Evolutionary conservation across 1,140 invertebrate genomes (phyloP).

Genomic region (Aphelinus atriplicis): DNA sequence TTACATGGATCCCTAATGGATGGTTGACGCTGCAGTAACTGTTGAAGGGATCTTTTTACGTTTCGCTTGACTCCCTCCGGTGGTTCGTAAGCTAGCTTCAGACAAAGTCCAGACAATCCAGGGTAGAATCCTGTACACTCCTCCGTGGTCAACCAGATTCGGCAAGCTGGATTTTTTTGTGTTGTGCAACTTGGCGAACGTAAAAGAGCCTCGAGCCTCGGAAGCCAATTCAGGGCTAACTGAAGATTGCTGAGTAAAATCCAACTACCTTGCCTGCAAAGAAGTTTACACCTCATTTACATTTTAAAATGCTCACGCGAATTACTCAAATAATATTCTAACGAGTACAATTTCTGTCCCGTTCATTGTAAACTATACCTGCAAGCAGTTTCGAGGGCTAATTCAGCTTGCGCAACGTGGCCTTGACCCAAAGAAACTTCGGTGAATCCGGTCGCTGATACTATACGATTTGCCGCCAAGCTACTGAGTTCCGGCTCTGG

Average conservation of each 20-base stretch:
- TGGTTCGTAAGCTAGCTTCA: constrained; percentile 90
- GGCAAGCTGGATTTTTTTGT: constrained; percentile 70
- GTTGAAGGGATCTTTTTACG: constrained; percentile 63
- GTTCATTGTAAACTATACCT: constrained; percentile 48
- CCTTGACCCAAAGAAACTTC: constrained; percentile 81
- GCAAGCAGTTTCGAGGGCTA: constrained; percentile 67
- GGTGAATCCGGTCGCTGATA: constrained; percentile 52
- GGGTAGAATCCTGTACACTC: constrained; percentile 77
- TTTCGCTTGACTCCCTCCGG: constrained; percentile 73
- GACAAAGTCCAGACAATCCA: constrained; percentile 73
- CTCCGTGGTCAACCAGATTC: constrained; percentile 80
- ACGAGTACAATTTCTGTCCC: too few relatives aligned
- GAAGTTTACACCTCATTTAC: background rate
- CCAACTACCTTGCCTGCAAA: constrained; percentile 75
- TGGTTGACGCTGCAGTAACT: constrained; percentile 55
- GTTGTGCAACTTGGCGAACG: constrained; percentile 71
- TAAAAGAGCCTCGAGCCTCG: constrained; percentile 74
- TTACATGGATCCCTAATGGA: constrained; percentile 61
- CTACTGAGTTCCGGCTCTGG: constrained; percentile 79
- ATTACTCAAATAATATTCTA: background rate
- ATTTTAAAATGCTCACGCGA: background rate
- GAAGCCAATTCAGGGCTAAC: constrained; percentile 82
- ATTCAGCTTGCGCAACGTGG: constrained; percentile 69
- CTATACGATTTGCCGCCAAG: constrained; percentile 64
- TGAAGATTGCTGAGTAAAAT: constrained; percentile 90